phyloP scores from a whole-genome alignment of 2,797 vertebrate genomes.

The Smutsia gigantea region DNA sequence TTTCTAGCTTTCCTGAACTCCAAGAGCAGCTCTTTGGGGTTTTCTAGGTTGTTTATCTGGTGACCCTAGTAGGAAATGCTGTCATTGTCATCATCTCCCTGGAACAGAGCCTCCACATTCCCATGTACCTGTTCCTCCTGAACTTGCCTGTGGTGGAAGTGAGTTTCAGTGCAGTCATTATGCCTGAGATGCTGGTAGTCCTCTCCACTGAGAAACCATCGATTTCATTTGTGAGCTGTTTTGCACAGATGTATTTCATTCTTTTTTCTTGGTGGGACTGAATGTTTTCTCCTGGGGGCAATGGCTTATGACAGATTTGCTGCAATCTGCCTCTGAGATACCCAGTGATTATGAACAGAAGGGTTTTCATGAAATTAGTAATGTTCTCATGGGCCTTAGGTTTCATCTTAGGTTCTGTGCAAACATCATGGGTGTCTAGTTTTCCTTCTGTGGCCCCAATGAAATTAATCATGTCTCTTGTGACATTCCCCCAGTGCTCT shows the following conservation, averaged over 20 bases:
- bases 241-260: constrained; percentile 75
- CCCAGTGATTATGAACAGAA: constrained; percentile 60
- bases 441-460: constrained; percentile 64
- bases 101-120: constrained; percentile 54
- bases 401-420: neutral
- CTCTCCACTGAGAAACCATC: neutral
- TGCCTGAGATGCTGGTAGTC: constrained; percentile 74
- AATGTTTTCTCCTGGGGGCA: constrained; percentile 66
- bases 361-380: constrained; percentile 20
- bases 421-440: neutral
- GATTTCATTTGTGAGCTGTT: constrained; percentile 66
- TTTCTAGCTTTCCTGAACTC: constrained; percentile 62
- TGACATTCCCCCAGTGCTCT: constrained; percentile 52
- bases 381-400: neutral
- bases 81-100: constrained; percentile 47
- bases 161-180: constrained; percentile 57
- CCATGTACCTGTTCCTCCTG: constrained; percentile 77
- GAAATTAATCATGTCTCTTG: constrained; percentile 66
- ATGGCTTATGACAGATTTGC: constrained; percentile 76
- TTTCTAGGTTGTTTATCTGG: constrained; percentile 64
- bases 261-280: constrained; percentile 53
- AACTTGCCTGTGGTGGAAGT: constrained; percentile 71
- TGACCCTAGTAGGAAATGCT: constrained; percentile 69
- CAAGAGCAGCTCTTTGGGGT: constrained; percentile 39
- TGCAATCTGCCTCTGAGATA: constrained; percentile 78